phyloP scores from a whole-genome alignment of 2,888 invertebrate species.

The Euphydryas editha region DNA sequence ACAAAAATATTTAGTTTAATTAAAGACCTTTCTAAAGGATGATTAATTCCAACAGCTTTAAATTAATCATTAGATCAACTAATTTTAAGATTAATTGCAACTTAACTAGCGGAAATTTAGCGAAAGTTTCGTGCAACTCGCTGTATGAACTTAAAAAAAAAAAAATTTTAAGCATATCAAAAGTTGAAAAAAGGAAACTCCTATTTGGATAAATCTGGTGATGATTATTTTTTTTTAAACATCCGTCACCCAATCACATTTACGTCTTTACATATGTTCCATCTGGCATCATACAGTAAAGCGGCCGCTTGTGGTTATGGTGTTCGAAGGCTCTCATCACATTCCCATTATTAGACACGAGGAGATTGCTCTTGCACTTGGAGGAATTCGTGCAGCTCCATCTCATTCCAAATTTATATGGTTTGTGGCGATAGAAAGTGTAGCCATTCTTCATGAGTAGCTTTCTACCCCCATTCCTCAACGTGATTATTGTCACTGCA shows the following conservation, averaged over 20 bases:
- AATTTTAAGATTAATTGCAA: too few relatives aligned
- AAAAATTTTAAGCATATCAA: too few relatives aligned
- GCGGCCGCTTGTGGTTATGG: constrained; percentile 20
- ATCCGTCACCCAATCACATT: not conserved
- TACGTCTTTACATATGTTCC: constrained; percentile 18
- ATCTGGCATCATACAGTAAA: constrained; percentile 15
- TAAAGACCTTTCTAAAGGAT: too few relatives aligned
- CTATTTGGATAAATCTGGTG: too few relatives aligned
- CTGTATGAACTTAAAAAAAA: too few relatives aligned
- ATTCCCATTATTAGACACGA: constrained; percentile 36
- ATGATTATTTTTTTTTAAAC: not conserved
- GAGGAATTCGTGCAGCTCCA: constrained; percentile 53
- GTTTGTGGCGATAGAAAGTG: constrained; percentile 47
- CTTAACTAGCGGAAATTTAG: too few relatives aligned
- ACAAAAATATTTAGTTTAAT: too few relatives aligned
- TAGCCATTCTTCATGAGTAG: constrained; percentile 38
- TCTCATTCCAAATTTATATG: constrained; percentile 40
- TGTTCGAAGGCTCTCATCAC: constrained; percentile 17
- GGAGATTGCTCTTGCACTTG: constrained; percentile 49
- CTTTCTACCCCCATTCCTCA: constrained; percentile 29
- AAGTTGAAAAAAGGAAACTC: too few relatives aligned
- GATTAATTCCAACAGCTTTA: too few relatives aligned
- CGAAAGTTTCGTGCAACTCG: too few relatives aligned
- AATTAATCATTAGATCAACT: too few relatives aligned
- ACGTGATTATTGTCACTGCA: constrained; percentile 22